These are phyloP conservation scores for Cydia amplana DNA, from an alignment of 1,140 invertebrate species.

Conservation along the genomic window DNA sequence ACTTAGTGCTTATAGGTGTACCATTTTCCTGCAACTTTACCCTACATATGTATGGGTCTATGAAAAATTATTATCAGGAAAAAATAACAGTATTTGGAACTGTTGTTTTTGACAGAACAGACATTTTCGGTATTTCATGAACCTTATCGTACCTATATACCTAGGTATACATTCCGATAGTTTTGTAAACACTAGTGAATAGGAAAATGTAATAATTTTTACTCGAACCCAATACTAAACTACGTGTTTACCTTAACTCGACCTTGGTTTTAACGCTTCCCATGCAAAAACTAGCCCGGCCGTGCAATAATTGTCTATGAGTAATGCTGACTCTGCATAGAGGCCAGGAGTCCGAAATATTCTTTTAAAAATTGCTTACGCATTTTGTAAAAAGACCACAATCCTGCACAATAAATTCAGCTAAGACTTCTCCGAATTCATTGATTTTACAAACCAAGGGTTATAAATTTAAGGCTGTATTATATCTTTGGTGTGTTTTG, in stretches of 20 bases:
- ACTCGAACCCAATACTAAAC: neutral
- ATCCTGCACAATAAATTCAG: no score
- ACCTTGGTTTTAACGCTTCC: constrained; percentile 2
- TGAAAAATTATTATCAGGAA: no score
- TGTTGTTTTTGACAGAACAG: no score
- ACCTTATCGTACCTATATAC: neutral
- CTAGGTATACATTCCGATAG: no score
- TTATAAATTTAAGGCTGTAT: neutral
- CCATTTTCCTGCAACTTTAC: no score
- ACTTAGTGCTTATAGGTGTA: no score
- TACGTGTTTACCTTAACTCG: neutral
- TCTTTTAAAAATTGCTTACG: neutral
- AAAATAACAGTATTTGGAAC: no score
- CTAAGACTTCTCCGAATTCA: no score
- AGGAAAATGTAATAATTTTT: neutral
- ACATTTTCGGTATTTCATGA: neutral
- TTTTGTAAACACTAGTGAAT: no score
- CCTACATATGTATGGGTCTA: no score
- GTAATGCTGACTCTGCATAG: constrained; percentile 38
- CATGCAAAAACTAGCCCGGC: neutral
- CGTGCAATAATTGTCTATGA: constrained; percentile 33
- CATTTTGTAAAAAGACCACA: no score
- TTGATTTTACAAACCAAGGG: neutral
- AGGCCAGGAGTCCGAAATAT: constrained; percentile 18
- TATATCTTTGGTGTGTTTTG: neutral